A percentile compares a stretch with the other conserved stretches of the same genome.
These are phyloP conservation scores for Lepidocolaptes lacrymiger DNA, from an alignment of 2,797 vertebrate species.

Conservation along the genomic window DNA sequence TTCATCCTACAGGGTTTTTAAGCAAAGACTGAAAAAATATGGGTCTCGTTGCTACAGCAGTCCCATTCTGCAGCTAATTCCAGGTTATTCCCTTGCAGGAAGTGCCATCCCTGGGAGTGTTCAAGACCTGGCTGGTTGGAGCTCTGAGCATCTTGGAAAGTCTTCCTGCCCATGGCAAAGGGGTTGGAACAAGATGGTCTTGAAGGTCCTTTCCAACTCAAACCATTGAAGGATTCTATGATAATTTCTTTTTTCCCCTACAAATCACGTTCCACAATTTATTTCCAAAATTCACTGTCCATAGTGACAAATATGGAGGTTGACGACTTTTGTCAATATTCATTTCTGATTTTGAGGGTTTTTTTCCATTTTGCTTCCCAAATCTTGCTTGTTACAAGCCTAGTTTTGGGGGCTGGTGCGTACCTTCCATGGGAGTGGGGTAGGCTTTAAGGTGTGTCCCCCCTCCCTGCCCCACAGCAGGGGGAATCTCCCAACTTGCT, in stretches of 20 bases:
- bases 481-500: background rate
- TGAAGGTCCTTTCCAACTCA: background rate
- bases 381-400: background rate
- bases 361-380: background rate
- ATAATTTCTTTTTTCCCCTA: rapidly evolving
- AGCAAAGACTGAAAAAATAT: background rate
- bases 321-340: background rate
- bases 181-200: background rate
- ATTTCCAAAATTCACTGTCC: background rate
- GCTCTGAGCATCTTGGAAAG: background rate
- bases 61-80: background rate
- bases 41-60: background rate
- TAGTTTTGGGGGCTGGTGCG: background rate
- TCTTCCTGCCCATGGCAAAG: background rate
- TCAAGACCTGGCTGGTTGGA: background rate
- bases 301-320: background rate
- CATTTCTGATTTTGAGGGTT: background rate
- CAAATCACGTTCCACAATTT: background rate
- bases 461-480: background rate
- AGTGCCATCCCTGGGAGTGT: background rate
- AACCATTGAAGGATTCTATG: background rate
- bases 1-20: background rate
- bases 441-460: background rate
- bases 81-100: background rate
- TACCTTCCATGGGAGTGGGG: background rate